Evolutionary conservation across 2,888 invertebrate genomes (phyloP).

Genomic region (Acholoe squamosa): DNA sequence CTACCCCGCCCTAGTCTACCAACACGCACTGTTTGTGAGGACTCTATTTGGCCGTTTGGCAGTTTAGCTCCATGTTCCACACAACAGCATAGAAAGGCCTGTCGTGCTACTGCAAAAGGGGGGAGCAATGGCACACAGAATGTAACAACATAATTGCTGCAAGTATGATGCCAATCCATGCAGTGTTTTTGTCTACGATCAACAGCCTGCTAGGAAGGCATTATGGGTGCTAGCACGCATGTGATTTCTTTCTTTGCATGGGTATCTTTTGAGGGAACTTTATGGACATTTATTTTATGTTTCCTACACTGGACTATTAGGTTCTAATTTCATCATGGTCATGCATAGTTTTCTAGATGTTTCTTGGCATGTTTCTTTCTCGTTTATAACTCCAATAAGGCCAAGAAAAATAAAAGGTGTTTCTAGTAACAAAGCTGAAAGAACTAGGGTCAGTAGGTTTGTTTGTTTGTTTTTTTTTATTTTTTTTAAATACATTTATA

Average conservation of each 20-base stretch:
- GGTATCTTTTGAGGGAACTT: not conserved
- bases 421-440: too few relatives aligned
- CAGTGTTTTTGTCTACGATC: conserved; percentile 36
- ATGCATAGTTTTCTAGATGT: not conserved
- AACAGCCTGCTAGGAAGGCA: conserved; percentile 32
- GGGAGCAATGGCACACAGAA: conserved; percentile 32
- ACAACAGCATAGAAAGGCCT: not conserved
- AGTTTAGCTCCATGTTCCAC: conserved; percentile 32
- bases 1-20: not conserved
- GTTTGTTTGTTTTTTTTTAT: too few relatives aligned
- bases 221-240: not conserved
- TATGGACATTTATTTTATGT: not conserved
- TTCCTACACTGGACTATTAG: not conserved
- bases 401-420: too few relatives aligned
- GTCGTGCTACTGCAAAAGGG: not conserved
- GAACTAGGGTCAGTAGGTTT: too few relatives aligned
- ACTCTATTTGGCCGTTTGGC: conserved; percentile 9
- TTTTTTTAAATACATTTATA: too few relatives aligned
- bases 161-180: conserved; percentile 31
- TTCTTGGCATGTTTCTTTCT: too few relatives aligned
- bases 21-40: conserved; percentile 2
- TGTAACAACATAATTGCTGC: conserved; percentile 35
- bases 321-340: conserved; percentile 27
- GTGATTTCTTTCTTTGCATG: not conserved
- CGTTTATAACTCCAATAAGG: too few relatives aligned